Percentiles rank a stretch among this genome's conserved stretches.
These are phyloP conservation scores for Zygaena filipendulae DNA, from an alignment of 2,888 invertebrate genomes.

Conservation along the genomic window DNA sequence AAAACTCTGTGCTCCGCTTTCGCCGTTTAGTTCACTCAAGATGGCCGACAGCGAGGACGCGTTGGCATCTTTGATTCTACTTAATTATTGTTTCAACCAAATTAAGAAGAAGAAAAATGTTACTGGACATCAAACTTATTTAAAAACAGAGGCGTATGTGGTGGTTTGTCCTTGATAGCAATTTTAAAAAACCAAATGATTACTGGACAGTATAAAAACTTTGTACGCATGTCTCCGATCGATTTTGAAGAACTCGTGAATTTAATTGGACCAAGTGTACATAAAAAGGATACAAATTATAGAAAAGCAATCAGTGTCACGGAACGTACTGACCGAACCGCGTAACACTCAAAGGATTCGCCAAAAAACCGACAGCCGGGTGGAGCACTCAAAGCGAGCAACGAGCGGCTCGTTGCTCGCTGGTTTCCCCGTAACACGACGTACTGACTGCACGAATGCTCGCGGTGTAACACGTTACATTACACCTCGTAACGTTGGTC, in stretches of 20 bases:
- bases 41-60: constrained; percentile 10
- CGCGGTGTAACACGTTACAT: constrained; percentile 13
- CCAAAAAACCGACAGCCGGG: constrained; percentile 17
- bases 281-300: constrained; percentile 15
- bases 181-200: constrained; percentile 13
- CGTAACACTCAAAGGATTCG: constrained; percentile 19
- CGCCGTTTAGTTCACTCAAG: constrained; percentile 6
- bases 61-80: constrained; percentile 12
- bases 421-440: constrained; percentile 10
- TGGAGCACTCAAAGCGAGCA: constrained; percentile 16
- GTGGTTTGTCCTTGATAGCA: constrained; percentile 13
- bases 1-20: constrained; percentile 10
- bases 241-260: constrained; percentile 17
- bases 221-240: constrained; percentile 17
- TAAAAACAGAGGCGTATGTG: constrained; percentile 16
- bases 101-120: constrained; percentile 19
- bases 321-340: constrained; percentile 16
- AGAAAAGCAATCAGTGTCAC: constrained; percentile 16
- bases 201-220: constrained; percentile 18
- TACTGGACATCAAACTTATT: constrained; percentile 17
- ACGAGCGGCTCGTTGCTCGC: constrained; percentile 15
- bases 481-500: constrained; percentile 14
- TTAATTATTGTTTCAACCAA: constrained; percentile 18
- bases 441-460: constrained; percentile 15
- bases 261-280: constrained; percentile 16